Conservation (phyloP, 2,797 vertebrate species). For the Kryptolebias ocellatus region DNA sequence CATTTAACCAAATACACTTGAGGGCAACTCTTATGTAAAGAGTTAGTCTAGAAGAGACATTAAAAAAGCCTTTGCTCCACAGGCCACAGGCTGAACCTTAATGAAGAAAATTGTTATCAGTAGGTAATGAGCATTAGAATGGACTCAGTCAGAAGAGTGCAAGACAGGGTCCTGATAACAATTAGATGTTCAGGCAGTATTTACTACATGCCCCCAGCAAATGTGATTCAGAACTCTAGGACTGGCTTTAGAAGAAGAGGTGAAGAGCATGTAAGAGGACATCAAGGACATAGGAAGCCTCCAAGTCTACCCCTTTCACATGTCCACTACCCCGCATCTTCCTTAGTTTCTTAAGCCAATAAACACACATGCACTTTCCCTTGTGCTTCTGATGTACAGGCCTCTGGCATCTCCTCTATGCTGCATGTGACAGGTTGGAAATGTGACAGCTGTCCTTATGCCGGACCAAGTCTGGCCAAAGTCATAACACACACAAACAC, state of each 20-base stretch:
- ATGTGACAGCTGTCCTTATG: constrained; percentile 85
- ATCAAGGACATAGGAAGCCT: constrained; percentile 72
- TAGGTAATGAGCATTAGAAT: constrained; percentile 76
- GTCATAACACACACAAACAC: constrained; percentile 74
- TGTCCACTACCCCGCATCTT: constrained; percentile 61
- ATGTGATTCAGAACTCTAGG: constrained; percentile 75
- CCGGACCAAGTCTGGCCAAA: constrained; percentile 79
- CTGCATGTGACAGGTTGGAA: constrained; percentile 78
- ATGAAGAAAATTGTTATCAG: constrained; percentile 71
- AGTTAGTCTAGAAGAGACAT: constrained; percentile 53
- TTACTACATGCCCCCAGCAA: constrained; percentile 58
- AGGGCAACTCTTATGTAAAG: constrained; percentile 71
- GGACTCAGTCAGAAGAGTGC: constrained; percentile 54
- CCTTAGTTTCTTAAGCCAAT: constrained; percentile 53
- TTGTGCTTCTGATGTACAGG: constrained; percentile 68
- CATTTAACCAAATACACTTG: constrained; percentile 61
- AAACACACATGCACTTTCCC: constrained; percentile 36
- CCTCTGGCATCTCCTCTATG: constrained; percentile 75
- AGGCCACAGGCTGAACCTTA: constrained; percentile 70
- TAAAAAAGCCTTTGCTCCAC: constrained; percentile 55
- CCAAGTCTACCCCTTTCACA: constrained; percentile 67
- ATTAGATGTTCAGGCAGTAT: constrained; percentile 57
- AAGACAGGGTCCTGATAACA: constrained; percentile 43
- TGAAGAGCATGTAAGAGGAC: constrained; percentile 42
- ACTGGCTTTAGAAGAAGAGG: constrained; percentile 58